Evolutionary conservation across 1,140 invertebrate species (phyloP).

Genomic region (Theocolax elegans): DNA sequence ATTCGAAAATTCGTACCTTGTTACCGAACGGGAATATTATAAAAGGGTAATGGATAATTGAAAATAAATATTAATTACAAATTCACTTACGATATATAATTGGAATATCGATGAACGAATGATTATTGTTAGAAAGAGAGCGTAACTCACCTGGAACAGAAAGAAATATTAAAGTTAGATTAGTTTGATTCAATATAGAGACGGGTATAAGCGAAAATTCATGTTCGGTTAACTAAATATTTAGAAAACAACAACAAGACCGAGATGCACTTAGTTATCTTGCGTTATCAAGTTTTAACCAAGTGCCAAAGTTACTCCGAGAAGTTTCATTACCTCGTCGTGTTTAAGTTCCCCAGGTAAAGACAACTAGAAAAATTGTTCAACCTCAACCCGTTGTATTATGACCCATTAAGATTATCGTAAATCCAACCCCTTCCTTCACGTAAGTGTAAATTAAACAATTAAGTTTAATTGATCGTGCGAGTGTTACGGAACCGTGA

Average conservation of each 20-base stretch:
- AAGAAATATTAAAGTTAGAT: slow-evolving; percentile 14
- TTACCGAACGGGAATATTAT: too few relatives aligned
- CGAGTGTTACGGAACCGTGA: too few relatives aligned
- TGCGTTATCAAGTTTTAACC: slow-evolving; percentile 32
- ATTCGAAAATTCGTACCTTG: too few relatives aligned
- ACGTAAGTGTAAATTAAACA: too few relatives aligned
- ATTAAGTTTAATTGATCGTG: too few relatives aligned
- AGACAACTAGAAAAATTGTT: slow-evolving; percentile 27
- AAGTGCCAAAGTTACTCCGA: slow-evolving; percentile 26
- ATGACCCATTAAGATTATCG: neutral
- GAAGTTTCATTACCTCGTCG: neutral
- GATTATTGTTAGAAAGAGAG: too few relatives aligned
- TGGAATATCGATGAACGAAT: too few relatives aligned
- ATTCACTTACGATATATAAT: slow-evolving; percentile 3
- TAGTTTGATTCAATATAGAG: slow-evolving; percentile 3
- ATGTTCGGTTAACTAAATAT: slow-evolving; percentile 27
- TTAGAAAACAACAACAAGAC: slow-evolving; percentile 20
- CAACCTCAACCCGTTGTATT: slow-evolving; percentile 40
- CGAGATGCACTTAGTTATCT: slow-evolving; percentile 14
- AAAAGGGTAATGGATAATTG: too few relatives aligned
- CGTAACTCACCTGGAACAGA: slow-evolving; percentile 20
- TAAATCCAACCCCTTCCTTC: too few relatives aligned
- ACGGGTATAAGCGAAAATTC: slow-evolving; percentile 14
- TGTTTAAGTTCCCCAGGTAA: neutral
- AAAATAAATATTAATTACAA: too few relatives aligned